A percentile compares a stretch with the other conserved stretches of the same genome.
phyloP scores from a whole-genome alignment of 1,140 invertebrate genomes.

The Drosophila seguyi region DNA sequence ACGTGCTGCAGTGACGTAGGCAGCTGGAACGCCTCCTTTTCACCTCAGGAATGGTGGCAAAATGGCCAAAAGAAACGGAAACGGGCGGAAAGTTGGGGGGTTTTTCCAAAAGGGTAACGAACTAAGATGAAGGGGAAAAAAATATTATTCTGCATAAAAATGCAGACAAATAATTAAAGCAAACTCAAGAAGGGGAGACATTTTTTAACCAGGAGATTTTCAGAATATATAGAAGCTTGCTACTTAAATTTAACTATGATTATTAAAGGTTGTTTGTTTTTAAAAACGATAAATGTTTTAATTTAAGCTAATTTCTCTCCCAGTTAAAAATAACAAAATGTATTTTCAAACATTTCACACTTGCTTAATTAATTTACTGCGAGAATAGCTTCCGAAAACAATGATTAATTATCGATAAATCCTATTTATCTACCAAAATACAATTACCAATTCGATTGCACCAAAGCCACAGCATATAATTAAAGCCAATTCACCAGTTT shows the following conservation, averaged over 20 bases:
- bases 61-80: conserved; percentile 31
- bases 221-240: background rate
- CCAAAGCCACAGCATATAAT: conserved; percentile 21
- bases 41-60: conserved; percentile 20
- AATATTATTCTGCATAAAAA: conserved; percentile 15
- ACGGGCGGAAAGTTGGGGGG: conserved; percentile 1
- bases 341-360: background rate
- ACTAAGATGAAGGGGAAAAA: conserved; percentile 11
- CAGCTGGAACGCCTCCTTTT: conserved; percentile 35
- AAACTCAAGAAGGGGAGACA: too few relatives aligned
- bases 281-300: too few relatives aligned
- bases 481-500: conserved; percentile 27
- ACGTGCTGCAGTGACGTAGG: conserved; percentile 73
- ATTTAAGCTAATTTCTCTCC: too few relatives aligned
- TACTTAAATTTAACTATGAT: too few relatives aligned
- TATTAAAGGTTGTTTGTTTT: too few relatives aligned
- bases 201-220: background rate
- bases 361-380: background rate
- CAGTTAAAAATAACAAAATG: too few relatives aligned
- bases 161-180: conserved; percentile 12
- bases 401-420: conserved; percentile 12
- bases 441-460: background rate
- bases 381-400: background rate
- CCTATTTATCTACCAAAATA: background rate
- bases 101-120: conserved; percentile 25